Evolutionary conservation across 2,113 vertebrate species (phyloP), one percentile per base, ranked within the genome.

Genomic region (Fulmarus glacialis): DNA sequence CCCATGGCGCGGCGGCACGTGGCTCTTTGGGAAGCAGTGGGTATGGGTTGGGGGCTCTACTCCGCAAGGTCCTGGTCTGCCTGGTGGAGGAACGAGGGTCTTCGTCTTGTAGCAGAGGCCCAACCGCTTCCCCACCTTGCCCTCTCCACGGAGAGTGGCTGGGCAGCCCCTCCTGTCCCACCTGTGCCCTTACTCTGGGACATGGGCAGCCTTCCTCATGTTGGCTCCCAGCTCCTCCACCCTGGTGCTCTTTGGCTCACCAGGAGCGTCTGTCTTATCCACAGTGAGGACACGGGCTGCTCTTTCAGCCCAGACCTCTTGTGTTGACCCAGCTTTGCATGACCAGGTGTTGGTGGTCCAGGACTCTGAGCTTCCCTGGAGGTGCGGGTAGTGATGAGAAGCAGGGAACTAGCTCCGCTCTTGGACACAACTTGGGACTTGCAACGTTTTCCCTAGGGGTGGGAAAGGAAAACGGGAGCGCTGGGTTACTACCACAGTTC

Each of bases 281-380:
- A 7, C 0, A 0, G 22, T 0, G 2, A 91, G 53, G 64, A 27
- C 38, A 24, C 2, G 1, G 17, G 9, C n/a, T 70, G 48, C 38
- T 73, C 9, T 42, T 83, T 27, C 40, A 89, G 36, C 72, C 45
- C 74, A 55, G 11, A 27, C 4, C 32, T 72, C 40, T 85, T 23
- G 23, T 6, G 2, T 66, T 32, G 32, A 50, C 40, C 62, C 32
- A 40, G 20, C 32, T 2, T 53, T 20, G 16, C 1, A 1, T 13
- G 15, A 27, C 62, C 1, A 9, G 22, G 43, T 56, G 21, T 21
- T 66, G 84, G 66, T 48, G 63, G 22, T 42, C 85, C 5, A 2
- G 43, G 38, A 36, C n/a, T 48, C 40, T 45, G 85, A 71, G 56
- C 79, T 58, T 77, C 43, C 43, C 3, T 55, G 34, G 86, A 67